Conservation (phyloP, 2,797 vertebrate genomes). For the Enteromius viviparus region DNA sequence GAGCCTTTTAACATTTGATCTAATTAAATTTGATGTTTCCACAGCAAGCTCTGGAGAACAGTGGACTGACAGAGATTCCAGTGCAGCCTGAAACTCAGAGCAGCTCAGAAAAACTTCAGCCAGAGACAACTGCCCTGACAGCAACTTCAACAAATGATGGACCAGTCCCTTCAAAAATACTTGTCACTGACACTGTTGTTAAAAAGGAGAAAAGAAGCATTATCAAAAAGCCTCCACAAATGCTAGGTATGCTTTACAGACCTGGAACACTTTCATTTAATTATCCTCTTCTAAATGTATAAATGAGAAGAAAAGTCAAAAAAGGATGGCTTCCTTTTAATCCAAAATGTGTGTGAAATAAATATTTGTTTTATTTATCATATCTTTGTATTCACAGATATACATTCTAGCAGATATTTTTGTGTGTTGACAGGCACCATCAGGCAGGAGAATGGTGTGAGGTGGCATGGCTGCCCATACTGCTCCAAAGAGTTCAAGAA, state of each 20-base stretch:
- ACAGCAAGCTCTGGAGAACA: constrained; percentile 99
- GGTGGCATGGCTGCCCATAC: constrained; percentile 97
- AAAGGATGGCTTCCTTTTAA: not conserved
- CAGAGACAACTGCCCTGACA: constrained; percentile 64
- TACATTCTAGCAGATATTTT: not conserved
- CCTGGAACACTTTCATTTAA: not conserved
- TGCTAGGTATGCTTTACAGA: constrained; percentile 81
- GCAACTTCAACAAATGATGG: constrained; percentile 67
- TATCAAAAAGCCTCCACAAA: constrained; percentile 89
- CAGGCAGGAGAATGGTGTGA: constrained; percentile 92
- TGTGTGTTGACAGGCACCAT: constrained; percentile 82
- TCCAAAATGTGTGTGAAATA: not conserved
- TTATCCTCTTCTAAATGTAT: not conserved
- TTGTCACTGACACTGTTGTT: constrained; percentile 77
- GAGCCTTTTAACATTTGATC: not conserved
- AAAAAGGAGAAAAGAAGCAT: constrained; percentile 90
- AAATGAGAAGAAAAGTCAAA: not conserved
- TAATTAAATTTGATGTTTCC: constrained; percentile 18
- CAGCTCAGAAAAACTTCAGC: constrained; percentile 52
- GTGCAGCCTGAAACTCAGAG: constrained; percentile 81
- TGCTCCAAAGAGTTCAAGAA: constrained; percentile 98
- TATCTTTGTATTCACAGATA: not conserved
- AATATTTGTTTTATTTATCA: not conserved
- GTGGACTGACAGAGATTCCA: constrained; percentile 91
- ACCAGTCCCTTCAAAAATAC: constrained; percentile 77